Evolutionary conservation across 1,140 invertebrate species (phyloP).

Genomic region (Dendrolimus punctatus): DNA sequence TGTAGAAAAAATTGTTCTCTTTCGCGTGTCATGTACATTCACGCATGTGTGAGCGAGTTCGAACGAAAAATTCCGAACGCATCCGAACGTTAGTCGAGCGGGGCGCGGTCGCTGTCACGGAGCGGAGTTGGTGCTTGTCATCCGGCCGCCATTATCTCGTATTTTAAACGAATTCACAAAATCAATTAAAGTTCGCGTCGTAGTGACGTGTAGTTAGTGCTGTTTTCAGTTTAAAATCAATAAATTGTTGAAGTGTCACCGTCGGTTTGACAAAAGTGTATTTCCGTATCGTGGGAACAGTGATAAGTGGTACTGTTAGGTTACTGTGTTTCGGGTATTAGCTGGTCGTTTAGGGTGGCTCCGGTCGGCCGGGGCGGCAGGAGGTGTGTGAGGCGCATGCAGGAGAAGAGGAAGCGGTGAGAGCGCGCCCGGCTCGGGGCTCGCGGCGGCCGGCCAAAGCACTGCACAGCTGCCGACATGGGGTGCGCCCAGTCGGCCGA

Average conservation of each 20-base stretch:
- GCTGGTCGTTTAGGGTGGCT: conserved; percentile 56
- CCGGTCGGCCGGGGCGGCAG: conserved; percentile 58
- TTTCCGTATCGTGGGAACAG: conserved; percentile 24
- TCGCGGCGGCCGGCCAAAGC: conserved; percentile 55
- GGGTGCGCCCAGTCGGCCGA: conserved; percentile 99
- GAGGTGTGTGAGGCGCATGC: conserved; percentile 62
- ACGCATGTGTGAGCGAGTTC: conserved; percentile 69
- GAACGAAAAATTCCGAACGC: conserved; percentile 56
- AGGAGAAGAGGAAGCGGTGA: conserved; percentile 57
- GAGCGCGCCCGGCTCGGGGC: conserved; percentile 62
- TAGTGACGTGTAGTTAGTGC: conserved; percentile 47
- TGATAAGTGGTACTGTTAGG: conserved; percentile 61
- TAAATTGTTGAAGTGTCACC: conserved; percentile 26
- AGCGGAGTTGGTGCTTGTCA: conserved; percentile 68
- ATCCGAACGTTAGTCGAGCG: conserved; percentile 69
- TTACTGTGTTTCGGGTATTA: conserved; percentile 65
- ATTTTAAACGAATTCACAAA: conserved; percentile 56
- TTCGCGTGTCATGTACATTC: conserved; percentile 42
- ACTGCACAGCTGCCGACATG: conserved; percentile 78
- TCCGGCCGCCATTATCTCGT: conserved; percentile 68
- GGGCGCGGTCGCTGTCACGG: conserved; percentile 70
- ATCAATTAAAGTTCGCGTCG: conserved; percentile 64
- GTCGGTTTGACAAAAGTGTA: conserved; percentile 19
- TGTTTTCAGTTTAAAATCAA: conserved; percentile 36
- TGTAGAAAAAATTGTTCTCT: conserved; percentile 33